These are phyloP conservation scores for Drosophila hydei DNA, from an alignment of 1,140 invertebrate species.

Conservation along the genomic window DNA sequence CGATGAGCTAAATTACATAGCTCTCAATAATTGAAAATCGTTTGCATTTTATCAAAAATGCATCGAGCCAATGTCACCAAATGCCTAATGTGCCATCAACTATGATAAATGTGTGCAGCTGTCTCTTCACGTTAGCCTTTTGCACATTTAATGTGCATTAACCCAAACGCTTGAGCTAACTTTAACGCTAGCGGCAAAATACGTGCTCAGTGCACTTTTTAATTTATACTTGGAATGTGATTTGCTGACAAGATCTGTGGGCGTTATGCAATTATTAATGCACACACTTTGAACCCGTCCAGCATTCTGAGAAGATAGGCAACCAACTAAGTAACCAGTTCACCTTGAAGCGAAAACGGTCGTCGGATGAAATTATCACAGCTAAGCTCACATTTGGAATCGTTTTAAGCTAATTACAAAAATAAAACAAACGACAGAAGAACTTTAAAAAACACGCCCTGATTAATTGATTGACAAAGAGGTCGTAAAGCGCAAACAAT, in stretches of 20 bases:
- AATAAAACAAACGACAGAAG: background rate
- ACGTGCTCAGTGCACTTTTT: conserved; percentile 1
- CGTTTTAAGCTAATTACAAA: conserved; percentile 30
- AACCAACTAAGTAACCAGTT: conserved; percentile 16
- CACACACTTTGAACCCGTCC: conserved; percentile 14
- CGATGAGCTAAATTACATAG: conserved; percentile 13
- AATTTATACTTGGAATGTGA: conserved; percentile 33
- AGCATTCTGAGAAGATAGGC: conserved; percentile 21
- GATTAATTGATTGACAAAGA: conserved; percentile 45
- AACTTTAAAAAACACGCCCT: conserved; percentile 24
- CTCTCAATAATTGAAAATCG: conserved; percentile 40
- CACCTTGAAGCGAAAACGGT: conserved; percentile 16
- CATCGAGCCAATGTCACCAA: conserved; percentile 23
- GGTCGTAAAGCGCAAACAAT: conserved; percentile 27
- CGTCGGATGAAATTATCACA: background rate
- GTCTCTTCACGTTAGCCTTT: conserved; percentile 26
- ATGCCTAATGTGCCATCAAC: conserved; percentile 11
- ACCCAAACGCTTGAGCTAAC: no score
- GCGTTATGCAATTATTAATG: conserved; percentile 20
- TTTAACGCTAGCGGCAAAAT: conserved; percentile 13
- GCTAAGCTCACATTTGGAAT: conserved; percentile 1
- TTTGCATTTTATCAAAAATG: conserved; percentile 33
- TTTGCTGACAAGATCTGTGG: conserved; percentile 17
- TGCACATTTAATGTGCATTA: conserved; percentile 24
- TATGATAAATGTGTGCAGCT: conserved; percentile 15